Evolutionary conservation across 2,888 invertebrate genomes (phyloP).

Genomic region (Pristionchus exspectatus): DNA sequence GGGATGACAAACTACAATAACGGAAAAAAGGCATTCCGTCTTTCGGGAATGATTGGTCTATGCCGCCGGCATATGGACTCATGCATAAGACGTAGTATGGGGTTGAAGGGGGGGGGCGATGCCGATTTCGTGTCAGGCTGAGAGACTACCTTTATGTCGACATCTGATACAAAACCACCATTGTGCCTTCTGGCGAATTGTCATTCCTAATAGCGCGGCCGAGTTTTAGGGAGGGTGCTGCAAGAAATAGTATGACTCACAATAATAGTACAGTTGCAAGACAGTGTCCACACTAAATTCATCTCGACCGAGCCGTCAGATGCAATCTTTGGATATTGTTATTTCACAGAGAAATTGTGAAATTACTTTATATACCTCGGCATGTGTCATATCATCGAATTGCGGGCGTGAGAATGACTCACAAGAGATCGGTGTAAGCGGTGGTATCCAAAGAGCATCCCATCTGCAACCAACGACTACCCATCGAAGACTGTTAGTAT

Average conservation of each 20-base stretch:
- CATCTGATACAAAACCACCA: no score
- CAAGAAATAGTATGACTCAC: neutral
- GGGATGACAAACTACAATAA: no score
- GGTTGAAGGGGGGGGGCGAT: no score
- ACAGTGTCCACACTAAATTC: constrained; percentile 20
- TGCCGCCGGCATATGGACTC: no score
- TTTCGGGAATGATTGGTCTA: no score
- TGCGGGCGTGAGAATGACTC: constrained; percentile 17
- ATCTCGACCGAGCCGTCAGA: neutral
- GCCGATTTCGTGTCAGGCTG: no score
- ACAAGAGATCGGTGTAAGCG: constrained; percentile 11
- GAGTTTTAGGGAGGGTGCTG: neutral
- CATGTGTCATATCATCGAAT: constrained; percentile 41
- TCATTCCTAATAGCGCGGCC: no score
- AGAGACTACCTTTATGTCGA: no score
- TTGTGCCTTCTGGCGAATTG: no score
- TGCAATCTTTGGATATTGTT: neutral
- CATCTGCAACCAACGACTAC: neutral
- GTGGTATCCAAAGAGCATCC: constrained; percentile 19
- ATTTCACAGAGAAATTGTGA: neutral
- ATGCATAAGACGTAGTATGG: no score
- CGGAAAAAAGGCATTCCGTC: no score
- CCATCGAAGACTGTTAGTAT: neutral
- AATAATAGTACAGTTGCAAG: constrained; percentile 26
- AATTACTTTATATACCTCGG: neutral